Evolutionary conservation across 2,113 vertebrate species (phyloP), one percentile per base, ranked within the genome.

Genomic region (Dipodomys ordii): DNA sequence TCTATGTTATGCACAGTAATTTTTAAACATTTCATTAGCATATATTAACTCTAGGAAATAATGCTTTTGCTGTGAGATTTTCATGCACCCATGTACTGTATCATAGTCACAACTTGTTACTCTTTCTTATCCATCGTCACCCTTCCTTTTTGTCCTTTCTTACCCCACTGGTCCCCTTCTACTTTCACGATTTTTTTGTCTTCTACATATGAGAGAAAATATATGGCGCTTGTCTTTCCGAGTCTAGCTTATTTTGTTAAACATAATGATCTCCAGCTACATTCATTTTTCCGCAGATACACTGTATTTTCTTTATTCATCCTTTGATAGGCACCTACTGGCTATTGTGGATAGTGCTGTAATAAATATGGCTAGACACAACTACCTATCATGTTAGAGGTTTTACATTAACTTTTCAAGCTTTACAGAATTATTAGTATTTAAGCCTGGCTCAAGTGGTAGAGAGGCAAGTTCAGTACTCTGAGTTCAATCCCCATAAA

Each of bases 331-430:
- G 32, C 6, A 86, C 69, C n/a, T n/a, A 28, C 27, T 72, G 49
- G 27, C 1, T 7, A 39, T 18, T 73, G 69, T 85, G 83, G 72
- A 53, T 27, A n/a, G 30, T 7, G 53, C 53, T 23, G 35, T 39
- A 23, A 71, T 20, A 73, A 86, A 62, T 23, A 73, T 73, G 19
- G 35, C 2, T 25, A 74, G 10, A 32, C 15, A 76, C 39, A 49
- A 32, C 46, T 80, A 32, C 81, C 62, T 11, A 69, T 83, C n/a
- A 13, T n/a, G 15, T 74, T 28, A 91, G n/a, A 74, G 20, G 9
- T 68, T 60, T 65, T 78, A 69, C 79, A 60, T 27, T 94, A 30
- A 83, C 57, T 88, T 67, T 74, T 95, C 78, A 90, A 82, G 76
- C 20, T 68, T 25, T 74, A 69, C 78, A 83, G 35, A 74, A 82